phyloP scores from a whole-genome alignment of 2,888 invertebrate species.

The Phaedon cochleariae region DNA sequence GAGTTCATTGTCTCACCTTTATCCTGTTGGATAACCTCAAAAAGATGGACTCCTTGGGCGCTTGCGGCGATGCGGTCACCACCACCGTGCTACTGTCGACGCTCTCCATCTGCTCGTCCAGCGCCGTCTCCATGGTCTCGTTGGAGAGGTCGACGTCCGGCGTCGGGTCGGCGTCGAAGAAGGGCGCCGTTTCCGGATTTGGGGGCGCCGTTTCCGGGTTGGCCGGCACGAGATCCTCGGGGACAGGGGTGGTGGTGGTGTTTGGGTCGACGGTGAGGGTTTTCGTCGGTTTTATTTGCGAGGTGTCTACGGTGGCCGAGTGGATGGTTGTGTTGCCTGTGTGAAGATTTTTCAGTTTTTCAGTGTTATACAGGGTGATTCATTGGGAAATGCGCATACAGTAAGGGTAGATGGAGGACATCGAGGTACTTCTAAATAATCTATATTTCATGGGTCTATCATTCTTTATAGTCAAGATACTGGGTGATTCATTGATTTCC shows the following conservation, averaged over 20 bases:
- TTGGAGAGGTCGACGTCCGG: slow-evolving; percentile 59
- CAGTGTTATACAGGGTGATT: no score
- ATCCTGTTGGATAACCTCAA: slow-evolving; percentile 94
- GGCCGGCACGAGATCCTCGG: not conserved
- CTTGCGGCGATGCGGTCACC: slow-evolving; percentile 52
- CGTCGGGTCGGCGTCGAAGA: slow-evolving; percentile 13
- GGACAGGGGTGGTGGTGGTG: not conserved
- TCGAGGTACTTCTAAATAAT: no score
- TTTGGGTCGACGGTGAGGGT: slow-evolving; percentile 37
- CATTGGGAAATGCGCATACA: no score
- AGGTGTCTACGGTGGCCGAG: slow-evolving; percentile 27
- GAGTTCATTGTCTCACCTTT: no score
- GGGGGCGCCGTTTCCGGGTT: not conserved
- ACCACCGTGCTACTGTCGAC: slow-evolving; percentile 60
- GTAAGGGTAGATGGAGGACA: no score
- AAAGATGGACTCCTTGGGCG: slow-evolving; percentile 94
- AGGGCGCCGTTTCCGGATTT: not conserved
- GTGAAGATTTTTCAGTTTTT: not conserved
- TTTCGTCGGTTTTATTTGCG: slow-evolving; percentile 61
- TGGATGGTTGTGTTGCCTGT: not conserved
- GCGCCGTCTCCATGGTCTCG: slow-evolving; percentile 46
- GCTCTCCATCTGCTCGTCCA: slow-evolving; percentile 64
- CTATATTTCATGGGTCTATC: no score
- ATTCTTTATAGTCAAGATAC: no score
- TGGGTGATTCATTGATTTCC: no score